Evolutionary conservation across 1,140 invertebrate genomes (phyloP).

Genomic region (Rhagoletis pomonella): DNA sequence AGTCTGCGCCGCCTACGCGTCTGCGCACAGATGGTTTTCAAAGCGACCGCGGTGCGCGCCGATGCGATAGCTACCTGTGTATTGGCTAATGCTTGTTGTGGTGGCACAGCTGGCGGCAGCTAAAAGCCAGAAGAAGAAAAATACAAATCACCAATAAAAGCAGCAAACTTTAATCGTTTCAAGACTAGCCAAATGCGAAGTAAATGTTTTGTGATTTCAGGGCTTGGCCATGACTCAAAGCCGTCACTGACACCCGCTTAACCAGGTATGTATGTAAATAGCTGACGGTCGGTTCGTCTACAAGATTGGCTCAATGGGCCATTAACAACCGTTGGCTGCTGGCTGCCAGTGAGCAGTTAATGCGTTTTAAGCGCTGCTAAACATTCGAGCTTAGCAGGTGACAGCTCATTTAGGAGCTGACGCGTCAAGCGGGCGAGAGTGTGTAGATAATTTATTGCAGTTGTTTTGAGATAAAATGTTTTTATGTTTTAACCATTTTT

Average conservation of each 20-base stretch:
- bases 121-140: background rate
- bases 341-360: background rate
- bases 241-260: background rate
- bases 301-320: slow-evolving; percentile 1
- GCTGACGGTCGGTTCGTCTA: background rate
- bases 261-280: background rate
- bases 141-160: background rate
- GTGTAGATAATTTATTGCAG: slow-evolving; percentile 7
- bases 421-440: background rate
- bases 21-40: slow-evolving; percentile 4
- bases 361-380: slow-evolving; percentile 33
- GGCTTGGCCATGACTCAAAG: slow-evolving; percentile 48
- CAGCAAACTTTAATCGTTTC: background rate
- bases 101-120: background rate
- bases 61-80: too few relatives aligned
- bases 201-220: background rate
- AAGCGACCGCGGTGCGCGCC: too few relatives aligned
- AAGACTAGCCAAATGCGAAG: background rate
- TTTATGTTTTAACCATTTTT: background rate
- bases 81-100: too few relatives aligned
- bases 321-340: background rate
- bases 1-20: slow-evolving; percentile 36
- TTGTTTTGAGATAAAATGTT: background rate
- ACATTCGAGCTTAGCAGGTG: slow-evolving; percentile 31
- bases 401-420: slow-evolving; percentile 10